Evolutionary conservation across 2,113 vertebrate species (phyloP), one percentile per base, ranked within the genome.

Genomic region (Eptatretus burgeri): DNA sequence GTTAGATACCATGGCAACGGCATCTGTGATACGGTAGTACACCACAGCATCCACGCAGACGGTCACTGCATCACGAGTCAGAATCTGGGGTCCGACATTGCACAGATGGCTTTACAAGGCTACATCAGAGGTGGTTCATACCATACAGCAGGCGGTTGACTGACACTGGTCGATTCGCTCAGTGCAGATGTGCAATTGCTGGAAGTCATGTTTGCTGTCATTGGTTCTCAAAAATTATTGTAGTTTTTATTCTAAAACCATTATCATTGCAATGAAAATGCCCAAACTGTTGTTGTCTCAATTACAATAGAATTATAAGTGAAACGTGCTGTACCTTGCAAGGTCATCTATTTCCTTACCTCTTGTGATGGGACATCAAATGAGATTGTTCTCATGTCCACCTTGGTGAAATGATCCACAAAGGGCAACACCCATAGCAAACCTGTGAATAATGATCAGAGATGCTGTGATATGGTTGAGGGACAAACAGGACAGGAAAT

Each of bases 11-110:
- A 19, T 19, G n/a, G 56, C 56, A 19, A 19, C 19, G 56, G 56
- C 56, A 13, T 60, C 56, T n/a, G n/a, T n/a, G n/a, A 60, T 20
- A 20, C 56, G 12, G 56, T 60, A 60, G 56, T 60, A 60, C 9
- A 60, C 56, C 56, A 60, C 56, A 20, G 56, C 56, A 20, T 60
- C 56, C 56, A 60, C 56, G 56, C n/a, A n/a, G n/a, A 60, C 56
- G n/a, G 56, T 60, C 56, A 60, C 56, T 10, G 56, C n/a, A 20
- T 60, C 56, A 10, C 56, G 56, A n/a, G 56, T 60, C 56, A 60
- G 56, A 20, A 60, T 13, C 56, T 60, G 56, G 10, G 19, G 19
- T 19, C n/a, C n/a, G 56, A 19, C 56, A 19, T n/a, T n/a, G n/a
- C n/a, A 60, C 8, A 12, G 10, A 19, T 10, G 12, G 56, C 10